phyloP scores from a whole-genome alignment of 2,797 vertebrate species.

The Diplodus puntazzo region DNA sequence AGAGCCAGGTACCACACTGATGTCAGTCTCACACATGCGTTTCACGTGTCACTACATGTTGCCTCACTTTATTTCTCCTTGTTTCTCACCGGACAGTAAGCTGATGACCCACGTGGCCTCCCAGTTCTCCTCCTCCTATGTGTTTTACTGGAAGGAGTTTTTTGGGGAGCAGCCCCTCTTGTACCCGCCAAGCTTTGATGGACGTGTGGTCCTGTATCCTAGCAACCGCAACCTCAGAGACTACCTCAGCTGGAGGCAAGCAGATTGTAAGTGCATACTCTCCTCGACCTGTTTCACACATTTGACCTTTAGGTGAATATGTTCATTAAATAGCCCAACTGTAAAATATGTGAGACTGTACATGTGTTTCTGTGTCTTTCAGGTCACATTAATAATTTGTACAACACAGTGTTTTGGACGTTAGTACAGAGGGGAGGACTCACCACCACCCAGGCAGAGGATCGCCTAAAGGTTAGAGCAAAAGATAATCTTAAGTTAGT shows the following conservation, averaged over 20 bases:
- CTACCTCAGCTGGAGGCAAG: slow-evolving; percentile 98
- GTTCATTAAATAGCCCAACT: neutral
- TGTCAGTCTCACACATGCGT: neutral
- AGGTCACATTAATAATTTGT: slow-evolving; percentile 98
- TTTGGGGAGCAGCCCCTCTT: slow-evolving; percentile 92
- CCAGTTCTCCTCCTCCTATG: slow-evolving; percentile 97
- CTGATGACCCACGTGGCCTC: slow-evolving; percentile 97
- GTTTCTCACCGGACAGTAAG: slow-evolving; percentile 86
- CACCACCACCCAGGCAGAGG: slow-evolving; percentile 91
- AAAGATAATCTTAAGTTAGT: neutral
- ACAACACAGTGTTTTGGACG: slow-evolving; percentile 98
- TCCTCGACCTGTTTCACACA: neutral
- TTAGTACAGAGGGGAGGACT: slow-evolving; percentile 92
- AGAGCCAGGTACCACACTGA: slow-evolving; percentile 90
- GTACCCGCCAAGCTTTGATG: slow-evolving; percentile 96
- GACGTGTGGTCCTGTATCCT: slow-evolving; percentile 95
- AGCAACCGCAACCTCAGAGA: slow-evolving; percentile 94
- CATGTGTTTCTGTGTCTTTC: slow-evolving; percentile 33
- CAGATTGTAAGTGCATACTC: slow-evolving; percentile 90
- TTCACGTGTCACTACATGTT: neutral
- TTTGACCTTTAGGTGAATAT: neutral
- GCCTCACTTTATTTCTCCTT: neutral
- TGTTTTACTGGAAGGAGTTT: slow-evolving; percentile 97
- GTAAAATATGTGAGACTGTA: neutral
- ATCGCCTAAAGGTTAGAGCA: slow-evolving; percentile 88